Evolutionary conservation across 2,113 vertebrate species (phyloP).

Genomic region (Tympanuchus pallidicinctus): DNA sequence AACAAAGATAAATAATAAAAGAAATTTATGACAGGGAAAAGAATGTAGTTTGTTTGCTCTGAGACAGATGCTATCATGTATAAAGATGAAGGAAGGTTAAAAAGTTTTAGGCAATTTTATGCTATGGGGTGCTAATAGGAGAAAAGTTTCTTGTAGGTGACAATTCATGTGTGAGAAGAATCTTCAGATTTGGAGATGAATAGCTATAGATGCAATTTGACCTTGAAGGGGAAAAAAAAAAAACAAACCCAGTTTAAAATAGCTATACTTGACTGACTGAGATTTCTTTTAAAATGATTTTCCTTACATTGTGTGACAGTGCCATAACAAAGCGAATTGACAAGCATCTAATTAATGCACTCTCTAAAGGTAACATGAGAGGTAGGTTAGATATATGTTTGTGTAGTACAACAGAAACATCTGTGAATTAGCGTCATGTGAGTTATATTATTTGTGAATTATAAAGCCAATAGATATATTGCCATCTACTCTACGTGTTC

Average conservation of each 20-base stretch:
- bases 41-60: not conserved
- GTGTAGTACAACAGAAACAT: not conserved
- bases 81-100: not conserved
- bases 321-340: not conserved
- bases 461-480: not conserved
- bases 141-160: not conserved
- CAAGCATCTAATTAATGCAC: not conserved
- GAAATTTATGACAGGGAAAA: not conserved
- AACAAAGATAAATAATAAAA: not conserved
- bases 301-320: not conserved
- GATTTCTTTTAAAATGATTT: not conserved
- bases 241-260: no score
- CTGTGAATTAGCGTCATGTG: not conserved
- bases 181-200: not conserved
- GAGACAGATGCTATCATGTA: not conserved
- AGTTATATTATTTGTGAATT: not conserved
- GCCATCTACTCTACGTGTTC: not conserved
- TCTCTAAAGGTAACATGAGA: not conserved
- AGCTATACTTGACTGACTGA: not conserved
- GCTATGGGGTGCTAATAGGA: fast-evolving
- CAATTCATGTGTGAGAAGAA: not conserved
- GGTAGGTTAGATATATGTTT: fast-evolving
- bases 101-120: not conserved
- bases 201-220: not conserved
- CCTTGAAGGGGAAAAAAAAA: not conserved